phyloP scores from a whole-genome alignment of 2,113 vertebrate genomes.

The Xerus inauris region DNA sequence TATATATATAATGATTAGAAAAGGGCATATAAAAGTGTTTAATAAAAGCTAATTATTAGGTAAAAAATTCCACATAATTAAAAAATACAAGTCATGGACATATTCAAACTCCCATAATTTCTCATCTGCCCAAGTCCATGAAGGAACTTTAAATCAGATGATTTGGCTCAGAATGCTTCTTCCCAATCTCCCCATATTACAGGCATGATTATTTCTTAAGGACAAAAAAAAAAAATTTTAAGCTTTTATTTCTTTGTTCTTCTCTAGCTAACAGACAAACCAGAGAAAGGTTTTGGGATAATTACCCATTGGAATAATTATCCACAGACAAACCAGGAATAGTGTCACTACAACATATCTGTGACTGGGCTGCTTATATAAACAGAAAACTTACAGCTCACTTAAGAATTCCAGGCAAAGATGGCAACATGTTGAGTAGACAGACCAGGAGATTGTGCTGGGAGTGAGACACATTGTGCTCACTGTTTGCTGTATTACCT shows the following conservation, averaged over 20 bases:
- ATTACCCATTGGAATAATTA: not conserved
- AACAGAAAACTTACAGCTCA: not conserved
- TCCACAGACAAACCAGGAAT: not conserved
- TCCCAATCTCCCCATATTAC: not conserved
- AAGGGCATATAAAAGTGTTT: not conserved
- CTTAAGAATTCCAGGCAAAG: not conserved
- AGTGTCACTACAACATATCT: not conserved
- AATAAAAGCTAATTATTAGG: not conserved
- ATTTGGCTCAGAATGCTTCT: not conserved
- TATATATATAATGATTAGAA: not conserved
- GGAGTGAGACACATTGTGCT: not conserved
- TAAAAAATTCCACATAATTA: not conserved
- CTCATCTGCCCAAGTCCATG: not conserved
- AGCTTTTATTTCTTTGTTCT: not conserved
- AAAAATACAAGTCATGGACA: not conserved
- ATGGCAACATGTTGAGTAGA: not conserved
- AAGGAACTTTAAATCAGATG: not conserved
- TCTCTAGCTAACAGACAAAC: not conserved
- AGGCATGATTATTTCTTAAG: not conserved
- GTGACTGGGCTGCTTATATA: not conserved
- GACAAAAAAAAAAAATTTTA: no score
- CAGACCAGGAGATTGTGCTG: not conserved
- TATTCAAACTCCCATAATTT: not conserved
- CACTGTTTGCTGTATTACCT: not conserved
- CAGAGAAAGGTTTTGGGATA: not conserved